Conservation (phyloP, 2,113 vertebrate species). For the Hydropotes inermis region DNA sequence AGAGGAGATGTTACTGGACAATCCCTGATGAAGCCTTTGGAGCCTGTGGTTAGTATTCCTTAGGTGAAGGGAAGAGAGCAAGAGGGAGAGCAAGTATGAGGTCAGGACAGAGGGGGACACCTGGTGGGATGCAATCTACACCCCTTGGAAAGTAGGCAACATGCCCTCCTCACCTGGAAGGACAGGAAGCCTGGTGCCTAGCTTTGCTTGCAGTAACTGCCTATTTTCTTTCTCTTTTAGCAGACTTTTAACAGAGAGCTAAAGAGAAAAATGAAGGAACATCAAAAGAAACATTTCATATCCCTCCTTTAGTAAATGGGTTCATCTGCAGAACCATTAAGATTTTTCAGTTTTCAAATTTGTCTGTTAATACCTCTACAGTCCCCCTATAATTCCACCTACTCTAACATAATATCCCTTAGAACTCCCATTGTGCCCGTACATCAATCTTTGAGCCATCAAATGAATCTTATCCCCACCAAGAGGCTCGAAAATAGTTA, state of each 20-base stretch:
- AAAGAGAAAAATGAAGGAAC: constrained; percentile 7
- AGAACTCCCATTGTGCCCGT: background rate
- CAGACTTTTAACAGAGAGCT: constrained; percentile 12
- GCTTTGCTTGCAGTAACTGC: constrained; percentile 12
- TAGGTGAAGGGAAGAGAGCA: background rate
- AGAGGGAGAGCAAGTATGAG: background rate
- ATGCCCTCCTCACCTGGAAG: background rate
- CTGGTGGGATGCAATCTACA: background rate
- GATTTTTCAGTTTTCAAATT: background rate
- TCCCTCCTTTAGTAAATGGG: background rate
- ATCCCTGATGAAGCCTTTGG: background rate
- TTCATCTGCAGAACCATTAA: background rate
- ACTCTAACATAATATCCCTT: background rate
- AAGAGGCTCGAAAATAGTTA: background rate
- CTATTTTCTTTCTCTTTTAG: constrained; percentile 51
- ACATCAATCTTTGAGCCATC: background rate
- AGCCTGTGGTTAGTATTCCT: constrained; percentile 22
- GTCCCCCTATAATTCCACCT: background rate
- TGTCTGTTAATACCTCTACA: background rate
- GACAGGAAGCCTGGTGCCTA: background rate
- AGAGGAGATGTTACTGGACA: background rate
- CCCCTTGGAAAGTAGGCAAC: background rate
- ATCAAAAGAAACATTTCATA: constrained; percentile 7
- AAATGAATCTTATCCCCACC: background rate
- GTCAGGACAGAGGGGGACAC: background rate